phyloP scores from a whole-genome alignment of 2,113 vertebrate species.

The Neopipo cinnamomea region DNA sequence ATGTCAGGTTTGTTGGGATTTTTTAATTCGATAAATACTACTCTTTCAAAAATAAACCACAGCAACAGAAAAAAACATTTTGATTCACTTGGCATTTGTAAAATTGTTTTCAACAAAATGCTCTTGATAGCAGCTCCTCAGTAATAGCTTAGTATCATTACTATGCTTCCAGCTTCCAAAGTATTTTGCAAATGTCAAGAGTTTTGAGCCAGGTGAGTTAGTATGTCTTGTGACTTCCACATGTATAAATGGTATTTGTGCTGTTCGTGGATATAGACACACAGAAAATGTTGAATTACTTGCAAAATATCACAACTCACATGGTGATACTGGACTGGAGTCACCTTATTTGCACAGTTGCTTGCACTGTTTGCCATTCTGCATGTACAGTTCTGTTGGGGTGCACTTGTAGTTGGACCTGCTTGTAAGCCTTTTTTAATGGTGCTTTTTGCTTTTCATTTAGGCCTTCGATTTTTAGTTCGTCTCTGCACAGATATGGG shows the following conservation, averaged over 20 bases:
- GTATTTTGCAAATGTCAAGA: neutral
- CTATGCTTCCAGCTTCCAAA: neutral
- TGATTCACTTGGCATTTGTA: neutral
- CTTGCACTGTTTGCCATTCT: neutral
- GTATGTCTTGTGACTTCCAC: neutral
- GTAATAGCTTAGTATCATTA: neutral
- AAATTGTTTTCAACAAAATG: neutral
- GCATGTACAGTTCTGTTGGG: neutral
- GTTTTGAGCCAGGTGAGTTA: neutral
- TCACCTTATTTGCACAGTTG: neutral
- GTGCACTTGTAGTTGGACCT: neutral
- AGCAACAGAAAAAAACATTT: neutral
- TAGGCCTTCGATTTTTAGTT: constrained; percentile 90
- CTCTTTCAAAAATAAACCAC: neutral
- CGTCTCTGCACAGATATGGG: constrained; percentile 93
- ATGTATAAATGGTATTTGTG: neutral
- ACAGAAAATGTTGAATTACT: neutral
- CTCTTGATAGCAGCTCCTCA: neutral
- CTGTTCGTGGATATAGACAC: neutral
- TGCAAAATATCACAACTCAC: neutral
- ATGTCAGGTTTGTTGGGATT: neutral
- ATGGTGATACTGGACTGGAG: neutral
- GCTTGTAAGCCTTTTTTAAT: neutral
- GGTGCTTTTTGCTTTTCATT: constrained; percentile 22
- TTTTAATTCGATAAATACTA: neutral